Evolutionary conservation across 2,797 vertebrate genomes (phyloP), one percentile per base, ranked within the genome.

Genomic region (Trachops cirrhosus): DNA sequence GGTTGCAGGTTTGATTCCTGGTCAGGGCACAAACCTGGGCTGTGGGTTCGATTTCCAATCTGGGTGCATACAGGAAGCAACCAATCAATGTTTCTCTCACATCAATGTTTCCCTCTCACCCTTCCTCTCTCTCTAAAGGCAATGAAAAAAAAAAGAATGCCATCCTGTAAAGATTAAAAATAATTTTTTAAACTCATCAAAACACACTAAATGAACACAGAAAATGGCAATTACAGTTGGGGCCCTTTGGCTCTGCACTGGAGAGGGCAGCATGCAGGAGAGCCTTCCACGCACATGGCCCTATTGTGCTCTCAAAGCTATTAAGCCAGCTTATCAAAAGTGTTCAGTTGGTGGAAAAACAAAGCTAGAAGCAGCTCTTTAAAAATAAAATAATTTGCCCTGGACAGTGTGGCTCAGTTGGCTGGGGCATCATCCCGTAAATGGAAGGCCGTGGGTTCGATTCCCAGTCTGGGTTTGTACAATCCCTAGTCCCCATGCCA

Each of bases 361-460:
- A 59, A 92, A 94, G 22, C 70, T 67, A 57, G 78, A 86, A 95
- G 62, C 32, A 88, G 41, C 26, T 73, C 52, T 86, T 70, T 71
- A 77, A 92, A 93, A 82, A 89, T 32, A 90, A 88, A 89, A 73
- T 89, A 78, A 91, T 54, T 84, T 48, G 74, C 62, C 6, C 32
- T n/a, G 15, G 62, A 15, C 6, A 1, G 59, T 64, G 59, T 64
- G 29, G 59, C 59, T 64, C 59, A 64, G 59, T n/a, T 14, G 62
- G 32, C n/a, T 64, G 62, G 14, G 32, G 59, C 26, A 62, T 29
- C 59, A 32, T 62, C 59, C 29, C 26, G 2, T 62, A 62, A 62
- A 10, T 24, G 12, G 59, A 62, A 62, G 26, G 59, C 32, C 32
- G 59, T 14, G 26, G 12, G 59, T 62, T 62, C 29, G 2, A 32